Evolutionary conservation across 1,140 invertebrate genomes (phyloP).

Genomic region (Rhagoletis pomonella): DNA sequence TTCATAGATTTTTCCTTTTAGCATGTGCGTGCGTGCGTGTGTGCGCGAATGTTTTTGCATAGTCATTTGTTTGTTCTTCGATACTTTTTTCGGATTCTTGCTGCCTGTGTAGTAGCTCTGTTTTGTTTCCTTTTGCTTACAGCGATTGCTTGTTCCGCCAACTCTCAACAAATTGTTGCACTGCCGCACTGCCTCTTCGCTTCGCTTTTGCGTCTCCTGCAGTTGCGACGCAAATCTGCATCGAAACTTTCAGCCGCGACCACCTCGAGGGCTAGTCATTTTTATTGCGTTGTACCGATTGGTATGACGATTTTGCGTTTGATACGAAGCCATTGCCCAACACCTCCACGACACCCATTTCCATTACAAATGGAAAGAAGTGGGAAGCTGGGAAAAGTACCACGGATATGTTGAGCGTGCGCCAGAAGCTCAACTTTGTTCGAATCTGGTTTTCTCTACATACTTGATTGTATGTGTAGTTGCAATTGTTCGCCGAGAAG

Average conservation of each 20-base stretch:
- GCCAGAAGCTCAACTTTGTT: constrained; percentile 30
- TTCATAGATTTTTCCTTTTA: background rate
- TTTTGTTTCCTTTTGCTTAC: background rate
- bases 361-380: background rate
- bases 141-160: constrained; percentile 22
- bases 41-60: background rate
- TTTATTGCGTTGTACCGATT: constrained; percentile 49
- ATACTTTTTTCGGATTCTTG: background rate
- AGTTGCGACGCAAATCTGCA: constrained; percentile 8
- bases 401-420: constrained; percentile 14
- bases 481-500: background rate
- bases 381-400: background rate
- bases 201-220: background rate
- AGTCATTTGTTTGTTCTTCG: background rate
- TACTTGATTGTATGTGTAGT: background rate
- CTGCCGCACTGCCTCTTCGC: background rate
- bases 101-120: background rate
- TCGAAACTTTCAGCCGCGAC: constrained; percentile 28
- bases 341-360: background rate
- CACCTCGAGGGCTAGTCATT: constrained; percentile 28
- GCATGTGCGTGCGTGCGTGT: background rate
- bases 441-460: background rate
- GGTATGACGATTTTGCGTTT: constrained; percentile 10
- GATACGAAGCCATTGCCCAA: background rate
- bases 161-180: constrained; percentile 4